Evolutionary conservation across 1,140 invertebrate species (phyloP), one percentile per base, ranked within the genome.

Genomic region (Drosophila pruinosa): DNA sequence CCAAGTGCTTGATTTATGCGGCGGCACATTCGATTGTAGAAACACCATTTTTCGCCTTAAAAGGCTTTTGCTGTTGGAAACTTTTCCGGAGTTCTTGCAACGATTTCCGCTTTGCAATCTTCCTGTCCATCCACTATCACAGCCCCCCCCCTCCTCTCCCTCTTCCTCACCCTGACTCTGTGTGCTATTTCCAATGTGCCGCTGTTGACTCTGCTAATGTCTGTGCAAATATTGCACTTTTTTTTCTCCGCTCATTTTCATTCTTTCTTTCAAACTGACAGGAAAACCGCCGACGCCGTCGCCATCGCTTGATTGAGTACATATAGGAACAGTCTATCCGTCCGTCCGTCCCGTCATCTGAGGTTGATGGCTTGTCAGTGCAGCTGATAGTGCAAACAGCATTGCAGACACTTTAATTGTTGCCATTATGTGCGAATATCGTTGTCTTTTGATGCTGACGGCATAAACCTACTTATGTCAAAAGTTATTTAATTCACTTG

Each of bases 181-280:
- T 74, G 21, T 57, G 31, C 45, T 21, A 63, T 62, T 63, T 43
- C 50, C 53, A 52, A 64, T 63, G n/a, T 67, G 38, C 64, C 45
- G 63, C 39, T 89, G 43, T 89, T 89, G 70, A 89, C 83, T 62
- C 47, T 74, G 76, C 70, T 89, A 89, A 89, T 89, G 83, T 82
- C 57, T 83, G 59, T 17, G 80, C 57, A 89, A 89, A 89, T 78
- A 89, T 59, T 79, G 83, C 83, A 80, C 12, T 79, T 76, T 65
- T 59, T 52, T 48, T 14, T 26, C 45, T 48, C 22, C 24, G 4
- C 41, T 17, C 14, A 14, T 53, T 64, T 64, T 72, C 52, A 39
- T 41, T 53, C 14, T 26, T 34, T 28, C 21, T 43, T 57, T 43
- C 36, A 31, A 24, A 19, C 59, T 15, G 56, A 12, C 61, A 48